Evolutionary conservation across 2,888 invertebrate species (phyloP), one percentile per base, ranked within the genome.

Genomic region (Therioaphis trifolii): DNA sequence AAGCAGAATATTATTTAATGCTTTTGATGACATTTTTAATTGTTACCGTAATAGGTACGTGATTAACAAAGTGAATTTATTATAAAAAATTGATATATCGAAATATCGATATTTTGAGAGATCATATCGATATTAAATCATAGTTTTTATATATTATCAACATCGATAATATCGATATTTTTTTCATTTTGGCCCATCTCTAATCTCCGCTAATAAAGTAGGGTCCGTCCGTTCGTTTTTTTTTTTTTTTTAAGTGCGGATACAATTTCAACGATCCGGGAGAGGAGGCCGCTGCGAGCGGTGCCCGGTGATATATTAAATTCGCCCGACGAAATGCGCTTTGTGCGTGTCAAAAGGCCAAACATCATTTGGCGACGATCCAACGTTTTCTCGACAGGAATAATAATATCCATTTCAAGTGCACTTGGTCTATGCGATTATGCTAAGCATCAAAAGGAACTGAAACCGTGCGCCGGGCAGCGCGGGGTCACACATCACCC

Each of bases 371-470:
- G 75, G 75, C 58, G 29, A 15, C 75, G 12, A 18, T 24, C 75
- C 58, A 75, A 75, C 40, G 75, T 74, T 74, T 55, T 7, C 55
- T 21, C 35, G 55, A 40, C 35, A 72, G 55, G 55, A 21, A 55
- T 21, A 21, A 55, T 74, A 74, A 35, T 74, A 74, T 74, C 55
- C 74, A 35, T 21, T 72, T 52, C 52, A 21, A 72, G 72, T 74
- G 74, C 72, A 69, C 46, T 46, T 24, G 49, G 27, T 24, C 49
- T n/a, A 29, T 15, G 24, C 2, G 46, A 46, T 69, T 69, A 69
- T 69, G n/a, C 52, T 12, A 24, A 29, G 21, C 21, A n/a, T 24
- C 29, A 55, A 74, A 58, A 35, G 55, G 40, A 58, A 40, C 71
- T 7, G 7, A 72, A 35, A 55, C 35, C n/a, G 52, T 52, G n/a